Base-by-base conservation (phyloP, 2,888 invertebrate genomes). In the Amorpha juglandis region DNA sequence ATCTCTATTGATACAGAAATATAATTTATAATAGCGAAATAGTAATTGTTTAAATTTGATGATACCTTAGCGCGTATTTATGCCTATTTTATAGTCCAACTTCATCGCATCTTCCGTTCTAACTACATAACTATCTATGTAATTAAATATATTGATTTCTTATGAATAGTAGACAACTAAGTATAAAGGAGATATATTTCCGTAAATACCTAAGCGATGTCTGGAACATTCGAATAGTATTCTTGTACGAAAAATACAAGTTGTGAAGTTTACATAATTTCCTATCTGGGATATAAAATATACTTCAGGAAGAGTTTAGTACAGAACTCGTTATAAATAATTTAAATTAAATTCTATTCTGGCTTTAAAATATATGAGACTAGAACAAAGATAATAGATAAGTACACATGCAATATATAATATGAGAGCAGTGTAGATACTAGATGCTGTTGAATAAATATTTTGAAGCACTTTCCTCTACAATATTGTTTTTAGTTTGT, bases 401-500 rank as follows among this genome's bases (percentile, higher is more conserved):
- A 58, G 38, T 12, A 58, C 6, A 58, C 12, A 11, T 11, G 38
- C 12, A 21, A 19, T 19, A 19, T 21, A 12, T n/a, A 19, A 42
- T 12, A 58, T 19, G 19, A 58, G 58, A 16, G 38, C 8, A 58
- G 21, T 19, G 42, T 45, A 45, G 45, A 45, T 11, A 45, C 12
- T 19, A 58, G 38, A 38, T 58, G 27, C 27, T 3, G 6, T 19
- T 35, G 35, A 16, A 38, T 58, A 58, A 58, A 58, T 58, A 42
- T 58, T 19, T 38, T 16, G 58, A 42, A 42, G 58, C 58, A 58
- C 58, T 42, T 38, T 42, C 19, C 6, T 58, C 19, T 42, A 58
- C 42, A 7, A 12, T 38, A 58, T 58, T 42, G 42, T 19, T 42
- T 58, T 58, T 58, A 42, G 58, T 19, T 42, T 42, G 21, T 33